Conservation (phyloP, 1,140 invertebrate genomes). For the Drosophila athabasca region DNA sequence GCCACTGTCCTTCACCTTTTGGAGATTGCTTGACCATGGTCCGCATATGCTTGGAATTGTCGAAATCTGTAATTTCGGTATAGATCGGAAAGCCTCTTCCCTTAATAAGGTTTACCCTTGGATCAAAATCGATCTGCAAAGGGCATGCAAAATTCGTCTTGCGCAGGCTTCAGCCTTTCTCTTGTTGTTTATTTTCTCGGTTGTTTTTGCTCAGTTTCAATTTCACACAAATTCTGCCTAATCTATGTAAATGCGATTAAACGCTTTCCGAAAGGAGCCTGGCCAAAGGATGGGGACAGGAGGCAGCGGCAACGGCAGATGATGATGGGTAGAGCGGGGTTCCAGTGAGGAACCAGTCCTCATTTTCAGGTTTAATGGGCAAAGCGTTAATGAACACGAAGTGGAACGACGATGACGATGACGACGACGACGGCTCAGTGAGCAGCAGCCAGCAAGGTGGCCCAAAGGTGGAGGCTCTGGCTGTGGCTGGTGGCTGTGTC, state of each 20-base stretch:
- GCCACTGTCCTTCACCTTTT: too few relatives aligned
- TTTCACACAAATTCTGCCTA: slow-evolving; percentile 82
- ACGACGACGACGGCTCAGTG: slow-evolving; percentile 43
- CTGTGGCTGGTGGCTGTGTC: too few relatives aligned
- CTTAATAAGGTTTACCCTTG: too few relatives aligned
- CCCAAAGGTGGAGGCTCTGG: background rate
- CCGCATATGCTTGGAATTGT: too few relatives aligned
- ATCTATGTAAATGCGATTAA: slow-evolving; percentile 82
- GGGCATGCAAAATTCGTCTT: background rate
- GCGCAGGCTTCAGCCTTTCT: background rate
- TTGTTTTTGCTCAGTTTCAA: slow-evolving; percentile 62
- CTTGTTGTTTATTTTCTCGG: background rate
- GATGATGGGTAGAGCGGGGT: slow-evolving; percentile 1
- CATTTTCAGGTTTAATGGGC: slow-evolving; percentile 66
- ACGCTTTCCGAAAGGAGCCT: slow-evolving; percentile 69
- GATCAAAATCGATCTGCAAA: too few relatives aligned
- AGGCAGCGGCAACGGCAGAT: background rate
- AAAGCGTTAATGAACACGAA: slow-evolving; percentile 79
- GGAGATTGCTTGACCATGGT: too few relatives aligned
- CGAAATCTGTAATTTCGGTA: too few relatives aligned
- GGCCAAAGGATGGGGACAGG: background rate
- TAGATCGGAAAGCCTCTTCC: too few relatives aligned
- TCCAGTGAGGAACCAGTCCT: slow-evolving; percentile 44
- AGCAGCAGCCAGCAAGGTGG: slow-evolving; percentile 48
- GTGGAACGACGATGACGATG: slow-evolving; percentile 34